Evolutionary conservation across 2,113 vertebrate species (phyloP).

Genomic region (Trematomus loennbergii): DNA sequence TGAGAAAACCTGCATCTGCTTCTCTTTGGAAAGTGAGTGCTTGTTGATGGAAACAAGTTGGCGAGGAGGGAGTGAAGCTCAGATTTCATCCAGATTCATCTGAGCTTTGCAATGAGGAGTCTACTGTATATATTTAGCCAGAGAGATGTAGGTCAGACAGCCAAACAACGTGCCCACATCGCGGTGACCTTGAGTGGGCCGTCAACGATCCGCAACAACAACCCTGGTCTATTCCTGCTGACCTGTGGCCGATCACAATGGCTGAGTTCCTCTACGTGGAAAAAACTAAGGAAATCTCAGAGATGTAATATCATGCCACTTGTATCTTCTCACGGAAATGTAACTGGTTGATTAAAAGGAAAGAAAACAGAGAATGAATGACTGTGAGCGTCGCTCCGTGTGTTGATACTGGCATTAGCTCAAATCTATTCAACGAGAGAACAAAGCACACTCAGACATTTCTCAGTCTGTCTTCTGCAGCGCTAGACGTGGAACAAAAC

Average conservation of each 20-base stretch:
- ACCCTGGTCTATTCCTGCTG: conserved; percentile 54
- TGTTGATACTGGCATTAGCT: conserved; percentile 70
- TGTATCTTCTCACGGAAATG: conserved; percentile 22
- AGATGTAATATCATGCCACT: conserved; percentile 14
- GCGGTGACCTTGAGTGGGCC: conserved; percentile 74
- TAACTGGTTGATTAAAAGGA: conserved; percentile 50
- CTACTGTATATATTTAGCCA: conserved; percentile 81
- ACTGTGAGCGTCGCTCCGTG: conserved; percentile 48
- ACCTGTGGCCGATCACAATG: conserved; percentile 40
- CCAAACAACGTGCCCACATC: conserved; percentile 73
- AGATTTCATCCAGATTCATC: conserved; percentile 77
- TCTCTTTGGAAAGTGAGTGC: neutral
- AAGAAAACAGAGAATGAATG: conserved; percentile 53
- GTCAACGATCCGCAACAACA: conserved; percentile 64
- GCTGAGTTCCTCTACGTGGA: neutral
- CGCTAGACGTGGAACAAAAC: conserved; percentile 41
- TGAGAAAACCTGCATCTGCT: conserved; percentile 32
- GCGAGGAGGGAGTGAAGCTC: conserved; percentile 43
- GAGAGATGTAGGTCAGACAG: conserved; percentile 79
- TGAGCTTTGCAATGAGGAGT: conserved; percentile 75
- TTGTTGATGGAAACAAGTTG: neutral
- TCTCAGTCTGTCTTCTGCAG: conserved; percentile 57
- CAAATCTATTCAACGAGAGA: conserved; percentile 56
- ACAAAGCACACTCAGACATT: conserved; percentile 69
- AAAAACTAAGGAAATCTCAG: neutral